These are phyloP conservation scores for Cacoxenus indagator DNA, from an alignment of 2,888 invertebrate genomes.

Conservation along the genomic window DNA sequence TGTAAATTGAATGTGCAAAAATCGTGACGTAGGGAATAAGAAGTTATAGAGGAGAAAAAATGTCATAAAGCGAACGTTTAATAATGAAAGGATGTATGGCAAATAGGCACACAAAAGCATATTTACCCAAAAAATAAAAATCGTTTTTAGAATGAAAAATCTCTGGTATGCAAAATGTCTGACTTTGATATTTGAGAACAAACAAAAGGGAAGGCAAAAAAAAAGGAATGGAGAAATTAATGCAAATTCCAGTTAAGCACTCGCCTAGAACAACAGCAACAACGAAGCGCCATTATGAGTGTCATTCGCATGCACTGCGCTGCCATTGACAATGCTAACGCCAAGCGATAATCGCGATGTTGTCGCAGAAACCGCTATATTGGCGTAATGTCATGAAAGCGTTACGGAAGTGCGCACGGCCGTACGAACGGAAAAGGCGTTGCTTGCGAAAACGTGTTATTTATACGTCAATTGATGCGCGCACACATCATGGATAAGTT, in stretches of 20 bases:
- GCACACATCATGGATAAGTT: constrained; percentile 2
- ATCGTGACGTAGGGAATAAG: too few relatives aligned
- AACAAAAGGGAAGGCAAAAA: constrained; percentile 13
- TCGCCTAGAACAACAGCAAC: neutral
- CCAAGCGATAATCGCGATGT: neutral
- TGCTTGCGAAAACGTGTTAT: neutral
- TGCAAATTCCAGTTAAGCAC: constrained; percentile 17
- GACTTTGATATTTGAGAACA: too few relatives aligned
- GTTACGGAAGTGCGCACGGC: neutral
- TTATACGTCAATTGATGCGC: constrained; percentile 12
- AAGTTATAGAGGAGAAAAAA: too few relatives aligned
- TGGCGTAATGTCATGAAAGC: constrained; percentile 11
- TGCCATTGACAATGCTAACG: neutral
- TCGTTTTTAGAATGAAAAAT: too few relatives aligned
- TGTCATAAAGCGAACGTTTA: too few relatives aligned
- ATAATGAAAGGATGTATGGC: too few relatives aligned
- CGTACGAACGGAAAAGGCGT: neutral
- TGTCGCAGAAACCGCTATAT: neutral
- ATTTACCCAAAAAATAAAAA: too few relatives aligned
- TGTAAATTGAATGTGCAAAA: too few relatives aligned
- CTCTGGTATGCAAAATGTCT: too few relatives aligned
- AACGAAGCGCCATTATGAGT: neutral
- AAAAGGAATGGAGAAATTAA: constrained; percentile 15
- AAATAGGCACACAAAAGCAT: too few relatives aligned
- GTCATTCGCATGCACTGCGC: neutral